Evolutionary conservation across 2,797 vertebrate species (phyloP).

Genomic region (Hypotaenidia philippensis): DNA sequence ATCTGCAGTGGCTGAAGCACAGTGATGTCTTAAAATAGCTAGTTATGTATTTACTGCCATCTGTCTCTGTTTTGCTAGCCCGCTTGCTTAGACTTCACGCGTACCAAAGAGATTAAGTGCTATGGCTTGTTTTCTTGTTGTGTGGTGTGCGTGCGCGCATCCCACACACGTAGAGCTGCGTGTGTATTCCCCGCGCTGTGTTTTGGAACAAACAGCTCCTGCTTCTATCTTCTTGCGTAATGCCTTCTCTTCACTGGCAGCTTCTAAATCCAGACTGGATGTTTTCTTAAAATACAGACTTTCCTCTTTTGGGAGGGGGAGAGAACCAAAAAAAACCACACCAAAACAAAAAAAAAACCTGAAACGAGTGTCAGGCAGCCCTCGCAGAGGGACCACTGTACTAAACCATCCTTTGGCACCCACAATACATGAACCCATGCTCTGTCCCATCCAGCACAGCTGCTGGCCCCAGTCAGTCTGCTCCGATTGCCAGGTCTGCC

Average conservation of each 20-base stretch:
- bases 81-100: fast-evolving
- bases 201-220: slow-evolving; percentile 8
- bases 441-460: background rate
- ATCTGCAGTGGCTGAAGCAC: background rate
- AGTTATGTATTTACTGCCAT: background rate
- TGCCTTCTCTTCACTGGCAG: fast-evolving
- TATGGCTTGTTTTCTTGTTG: background rate
- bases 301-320: background rate
- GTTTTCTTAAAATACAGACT: background rate
- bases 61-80: background rate
- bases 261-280: background rate
- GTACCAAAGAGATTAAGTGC: background rate
- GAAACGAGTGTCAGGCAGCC: background rate
- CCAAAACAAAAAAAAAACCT: too few relatives aligned
- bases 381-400: background rate
- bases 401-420: background rate
- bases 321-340: too few relatives aligned
- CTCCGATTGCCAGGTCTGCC: background rate
- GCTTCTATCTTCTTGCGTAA: fast-evolving
- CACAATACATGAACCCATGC: fast-evolving
- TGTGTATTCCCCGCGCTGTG: fast-evolving
- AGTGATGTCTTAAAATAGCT: background rate
- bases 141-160: fast-evolving
- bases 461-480: background rate
- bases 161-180: background rate